A percentile compares a stretch with the other conserved stretches of the same genome.
Evolutionary conservation across 2,888 invertebrate genomes (phyloP).

Genomic region (Drosophila gaucha): DNA sequence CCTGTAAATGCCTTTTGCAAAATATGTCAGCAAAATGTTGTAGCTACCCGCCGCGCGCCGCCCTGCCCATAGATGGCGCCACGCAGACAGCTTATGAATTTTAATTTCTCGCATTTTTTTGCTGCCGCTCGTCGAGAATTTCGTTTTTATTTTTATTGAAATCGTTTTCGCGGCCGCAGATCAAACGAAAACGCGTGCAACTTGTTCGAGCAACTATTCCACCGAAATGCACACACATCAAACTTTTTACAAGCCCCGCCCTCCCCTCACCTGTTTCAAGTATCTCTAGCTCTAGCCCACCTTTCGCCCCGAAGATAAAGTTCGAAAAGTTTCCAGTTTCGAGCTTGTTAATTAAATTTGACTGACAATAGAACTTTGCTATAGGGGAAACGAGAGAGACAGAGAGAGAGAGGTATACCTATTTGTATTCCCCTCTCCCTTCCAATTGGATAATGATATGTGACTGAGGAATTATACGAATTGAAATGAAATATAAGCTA

Average conservation of each 20-base stretch:
- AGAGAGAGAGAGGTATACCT: not conserved
- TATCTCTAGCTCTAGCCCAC: not conserved
- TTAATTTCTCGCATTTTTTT: constrained; percentile 59
- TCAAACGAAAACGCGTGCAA: constrained; percentile 57
- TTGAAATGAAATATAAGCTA: not conserved
- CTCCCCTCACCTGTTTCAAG: not conserved
- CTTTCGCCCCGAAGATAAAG: constrained; percentile 27
- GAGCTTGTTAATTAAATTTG: constrained; percentile 51
- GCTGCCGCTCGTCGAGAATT: constrained; percentile 17
- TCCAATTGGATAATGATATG: constrained; percentile 1
- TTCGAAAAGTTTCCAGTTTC: constrained; percentile 34
- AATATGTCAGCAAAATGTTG: constrained; percentile 58
- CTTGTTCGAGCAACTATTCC: constrained; percentile 53
- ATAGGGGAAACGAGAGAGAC: not conserved
- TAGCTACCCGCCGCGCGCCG: constrained; percentile 16
- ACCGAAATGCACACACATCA: constrained; percentile 27
- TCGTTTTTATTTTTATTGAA: constrained; percentile 36
- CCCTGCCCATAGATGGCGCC: constrained; percentile 7
- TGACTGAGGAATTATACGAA: constrained; percentile 3
- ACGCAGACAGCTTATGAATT: constrained; percentile 59
- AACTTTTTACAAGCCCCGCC: constrained; percentile 4
- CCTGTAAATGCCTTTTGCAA: constrained; percentile 16
- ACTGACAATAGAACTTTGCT: constrained; percentile 5
- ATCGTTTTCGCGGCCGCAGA: constrained; percentile 46
- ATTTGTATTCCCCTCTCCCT: too few relatives aligned